phyloP scores from a whole-genome alignment of 2,113 vertebrate species.

The Mohoua ochrocephala region DNA sequence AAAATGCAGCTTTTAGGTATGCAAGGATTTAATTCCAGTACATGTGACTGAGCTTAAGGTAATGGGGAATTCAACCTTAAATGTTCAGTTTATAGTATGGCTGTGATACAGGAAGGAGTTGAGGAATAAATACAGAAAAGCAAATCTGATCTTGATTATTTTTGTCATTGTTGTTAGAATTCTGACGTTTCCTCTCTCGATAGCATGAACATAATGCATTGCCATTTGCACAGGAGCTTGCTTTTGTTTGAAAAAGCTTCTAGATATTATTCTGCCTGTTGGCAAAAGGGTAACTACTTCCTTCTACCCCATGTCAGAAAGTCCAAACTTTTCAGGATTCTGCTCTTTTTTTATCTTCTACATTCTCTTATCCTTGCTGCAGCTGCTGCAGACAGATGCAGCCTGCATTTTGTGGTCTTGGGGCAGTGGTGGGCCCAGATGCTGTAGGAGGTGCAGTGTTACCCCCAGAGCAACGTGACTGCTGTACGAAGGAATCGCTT shows the following conservation, averaged over 20 bases:
- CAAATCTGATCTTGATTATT: background rate
- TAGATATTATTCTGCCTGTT: background rate
- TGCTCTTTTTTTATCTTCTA: background rate
- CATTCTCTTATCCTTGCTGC: background rate
- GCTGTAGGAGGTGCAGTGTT: background rate
- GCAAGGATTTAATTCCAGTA: background rate
- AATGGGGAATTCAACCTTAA: background rate
- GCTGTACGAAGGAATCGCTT: background rate
- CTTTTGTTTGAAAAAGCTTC: background rate
- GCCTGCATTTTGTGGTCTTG: accelerated
- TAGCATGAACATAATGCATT: background rate
- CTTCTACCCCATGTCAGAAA: background rate
- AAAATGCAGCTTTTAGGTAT: background rate
- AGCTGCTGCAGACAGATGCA: background rate
- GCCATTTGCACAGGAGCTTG: background rate
- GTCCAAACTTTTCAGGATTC: background rate
- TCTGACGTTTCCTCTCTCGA: background rate
- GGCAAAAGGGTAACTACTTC: background rate
- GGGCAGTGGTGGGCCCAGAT: accelerated
- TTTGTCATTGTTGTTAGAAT: background rate
- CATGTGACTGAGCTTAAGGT: background rate
- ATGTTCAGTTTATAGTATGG: background rate
- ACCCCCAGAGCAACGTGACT: accelerated
- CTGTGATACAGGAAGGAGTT: background rate
- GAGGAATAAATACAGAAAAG: background rate